Evolutionary conservation across 2,113 vertebrate species (phyloP), one percentile per base, ranked within the genome.

Genomic region (Rhea americana): DNA sequence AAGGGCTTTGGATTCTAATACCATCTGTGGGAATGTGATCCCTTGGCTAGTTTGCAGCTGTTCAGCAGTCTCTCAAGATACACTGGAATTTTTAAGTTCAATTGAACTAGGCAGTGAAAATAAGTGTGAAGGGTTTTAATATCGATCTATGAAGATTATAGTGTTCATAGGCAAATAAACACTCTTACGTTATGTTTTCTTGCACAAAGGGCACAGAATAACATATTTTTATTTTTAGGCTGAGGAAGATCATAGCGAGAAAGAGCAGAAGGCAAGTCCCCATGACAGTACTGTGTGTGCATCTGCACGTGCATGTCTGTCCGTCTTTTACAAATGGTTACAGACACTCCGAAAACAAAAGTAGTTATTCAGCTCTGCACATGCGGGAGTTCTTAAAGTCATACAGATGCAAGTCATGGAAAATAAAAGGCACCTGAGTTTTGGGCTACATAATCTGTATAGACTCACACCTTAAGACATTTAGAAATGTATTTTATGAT

Each of bases 161-260:
- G 37, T 62, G 85, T 87, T 96, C 87, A 68, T 39, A 93, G 89
- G 85, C 91, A 96, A 95, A 96, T 94, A 96, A 94, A 96, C 91
- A 92, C 82, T 92, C 51, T 9, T 20, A 55, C 62, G 84, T 82
- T 90, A 70, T 47, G 45, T 45, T 92, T 93, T 73, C 80, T 94
- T 88, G 79, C 72, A 83, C 79, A 78, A 91, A 70, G 65, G 71
- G 59, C 66, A 43, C 43, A 48, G 61, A 18, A 6, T 77, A 78
- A 71, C 67, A 43, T 55, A 71, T 68, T 90, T 91, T 89, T 88
- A 74, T 92, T 93, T 93, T 92, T 80, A 55, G 67, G 21, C 72
- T 91, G 85, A 91, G 87, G 76, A 80, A 87, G 93, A 81, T 63
- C 24, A 21, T 56, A 61, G 89, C 87, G 73, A 61, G 90, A 71